Base-by-base conservation (phyloP, 2,888 invertebrate species). In the Arge pagana region DNA sequence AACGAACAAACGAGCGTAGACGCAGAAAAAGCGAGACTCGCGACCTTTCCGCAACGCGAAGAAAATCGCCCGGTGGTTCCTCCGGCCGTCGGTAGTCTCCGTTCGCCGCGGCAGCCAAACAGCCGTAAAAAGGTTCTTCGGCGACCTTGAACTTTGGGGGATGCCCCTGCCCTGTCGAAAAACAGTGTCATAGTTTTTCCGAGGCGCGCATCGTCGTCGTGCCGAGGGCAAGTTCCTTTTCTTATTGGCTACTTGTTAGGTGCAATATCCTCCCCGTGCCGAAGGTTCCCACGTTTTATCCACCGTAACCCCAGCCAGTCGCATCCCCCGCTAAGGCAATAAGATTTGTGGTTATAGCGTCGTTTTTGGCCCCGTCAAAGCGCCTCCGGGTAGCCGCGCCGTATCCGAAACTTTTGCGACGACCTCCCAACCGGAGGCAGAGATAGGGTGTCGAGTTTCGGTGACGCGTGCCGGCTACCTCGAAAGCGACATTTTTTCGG, bases 231-330 rank as follows among this genome's bases (percentile, higher is more conserved):
- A 70, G 66, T 68, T 45, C 70, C 65, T 68, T 70, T 74, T 74
- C 74, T 73, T 74, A 72, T 69, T 65, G 67, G 68, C 74, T 71
- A 74, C 74, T 74, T 74, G 74, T 74, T 74, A 74, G 72, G 70
- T 70, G 61, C 65, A 59, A 51, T 42, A 49, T 56, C 43, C 26
- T 50, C 48, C 52, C 48, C 50, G 48, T 51, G 33, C 19, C 40
- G 53, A 43, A 33, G 11, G 39, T 21, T 15, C 21, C 19, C 39
- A 19, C 39, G 10, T 39, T 19, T 16, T 37, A 8, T n/a, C n/a
- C 39, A 15, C 8, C 28, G 28, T 28, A 8, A 28, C 39, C 11
- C 19, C 39, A 8, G 15, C 37, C 6, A 16, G 10, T 13, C 37
- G 41, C 11, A n/a, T 19, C 35, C 16, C 31, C 18, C 39, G 21